A percentile compares a stretch with the other conserved stretches of the same genome.
Conservation (phyloP, 2,113 vertebrate species). For the Leuciscus idus region DNA sequence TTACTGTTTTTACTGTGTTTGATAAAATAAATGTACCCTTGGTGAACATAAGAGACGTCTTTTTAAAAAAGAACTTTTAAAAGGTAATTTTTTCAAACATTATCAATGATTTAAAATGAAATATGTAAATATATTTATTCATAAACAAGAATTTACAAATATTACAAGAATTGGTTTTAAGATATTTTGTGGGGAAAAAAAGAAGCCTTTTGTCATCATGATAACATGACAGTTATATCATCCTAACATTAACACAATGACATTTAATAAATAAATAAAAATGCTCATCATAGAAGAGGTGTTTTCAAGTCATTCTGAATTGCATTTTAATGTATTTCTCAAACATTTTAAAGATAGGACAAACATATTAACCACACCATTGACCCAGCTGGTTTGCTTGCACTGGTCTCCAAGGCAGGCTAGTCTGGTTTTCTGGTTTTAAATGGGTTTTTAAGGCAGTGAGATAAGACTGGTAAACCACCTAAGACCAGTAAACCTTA, state of each 20-base stretch:
- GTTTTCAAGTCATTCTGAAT: neutral
- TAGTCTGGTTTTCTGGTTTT: neutral
- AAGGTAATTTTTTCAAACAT: neutral
- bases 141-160: neutral
- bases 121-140: neutral
- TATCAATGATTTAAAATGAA: neutral
- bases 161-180: neutral
- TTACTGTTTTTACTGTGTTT: no score
- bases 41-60: no score
- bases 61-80: neutral
- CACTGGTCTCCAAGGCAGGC: no score
- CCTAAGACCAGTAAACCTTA: neutral
- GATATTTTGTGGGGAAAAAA: neutral
- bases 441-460: neutral
- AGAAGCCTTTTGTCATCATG: neutral
- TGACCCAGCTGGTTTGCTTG: neutral
- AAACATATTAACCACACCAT: neutral
- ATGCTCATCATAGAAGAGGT: neutral
- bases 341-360: neutral
- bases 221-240: neutral
- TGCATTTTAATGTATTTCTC: neutral
- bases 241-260: neutral
- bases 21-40: no score
- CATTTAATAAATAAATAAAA: neutral
- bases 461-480: neutral